Conservation (phyloP, 2,888 invertebrate species). For the Patella pellucida region DNA sequence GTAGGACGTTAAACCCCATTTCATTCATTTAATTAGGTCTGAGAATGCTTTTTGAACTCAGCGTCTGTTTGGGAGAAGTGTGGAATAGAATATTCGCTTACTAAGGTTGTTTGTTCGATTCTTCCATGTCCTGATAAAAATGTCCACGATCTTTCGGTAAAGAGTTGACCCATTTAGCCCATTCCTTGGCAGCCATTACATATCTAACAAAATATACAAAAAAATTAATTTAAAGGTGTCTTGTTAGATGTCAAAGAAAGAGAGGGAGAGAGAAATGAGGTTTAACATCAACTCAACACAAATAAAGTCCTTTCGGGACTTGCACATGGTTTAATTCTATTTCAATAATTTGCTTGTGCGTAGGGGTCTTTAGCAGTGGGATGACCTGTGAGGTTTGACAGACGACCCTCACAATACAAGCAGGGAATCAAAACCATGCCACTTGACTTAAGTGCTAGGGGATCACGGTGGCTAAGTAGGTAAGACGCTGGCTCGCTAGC, state of each 20-base stretch:
- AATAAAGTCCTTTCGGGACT: no score
- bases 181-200: slow-evolving; percentile 57
- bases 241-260: no score
- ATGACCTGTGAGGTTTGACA: no score
- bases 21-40: no score
- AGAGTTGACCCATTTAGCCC: slow-evolving; percentile 64
- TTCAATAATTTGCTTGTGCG: no score
- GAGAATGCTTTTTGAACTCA: not conserved
- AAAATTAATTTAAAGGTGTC: not conserved
- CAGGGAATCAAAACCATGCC: not conserved
- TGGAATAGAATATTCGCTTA: slow-evolving; percentile 26
- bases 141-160: slow-evolving; percentile 52
- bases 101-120: slow-evolving; percentile 33
- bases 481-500: no score
- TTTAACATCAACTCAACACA: no score
- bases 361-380: no score
- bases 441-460: not conserved
- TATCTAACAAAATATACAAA: slow-evolving; percentile 47
- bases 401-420: not conserved
- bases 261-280: no score
- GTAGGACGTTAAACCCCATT: no score
- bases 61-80: not conserved
- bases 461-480: no score
- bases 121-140: slow-evolving; percentile 50
- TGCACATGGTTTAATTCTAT: no score